A percentile compares a stretch with the other conserved stretches of the same genome.
Conservation (phyloP, 2,113 vertebrate species). For the Pleuronectes platessa region DNA sequence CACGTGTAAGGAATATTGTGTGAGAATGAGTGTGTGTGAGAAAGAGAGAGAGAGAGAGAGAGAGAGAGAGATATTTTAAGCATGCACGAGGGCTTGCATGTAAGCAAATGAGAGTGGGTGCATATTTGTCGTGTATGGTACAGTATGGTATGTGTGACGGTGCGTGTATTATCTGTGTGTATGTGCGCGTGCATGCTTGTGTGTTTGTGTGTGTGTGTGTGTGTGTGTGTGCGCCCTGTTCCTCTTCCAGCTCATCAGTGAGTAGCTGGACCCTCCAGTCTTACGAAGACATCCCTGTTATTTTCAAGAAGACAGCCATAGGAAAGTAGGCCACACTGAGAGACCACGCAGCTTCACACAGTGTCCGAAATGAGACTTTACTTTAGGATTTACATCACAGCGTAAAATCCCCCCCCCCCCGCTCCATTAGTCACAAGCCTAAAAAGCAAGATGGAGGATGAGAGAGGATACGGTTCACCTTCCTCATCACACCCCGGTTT, state of each 20-base stretch:
- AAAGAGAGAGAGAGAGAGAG: background rate
- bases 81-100: slow-evolving; percentile 64
- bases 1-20: slow-evolving; percentile 47
- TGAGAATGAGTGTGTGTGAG: slow-evolving; percentile 30
- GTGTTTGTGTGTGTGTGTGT: slow-evolving; percentile 19
- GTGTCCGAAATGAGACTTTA: slow-evolving; percentile 38
- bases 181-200: slow-evolving; percentile 29
- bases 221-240: slow-evolving; percentile 53
- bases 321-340: slow-evolving; percentile 57
- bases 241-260: slow-evolving; percentile 75
- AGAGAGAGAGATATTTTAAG: slow-evolving; percentile 9
- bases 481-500: slow-evolving; percentile 19
- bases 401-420: slow-evolving; percentile 20
- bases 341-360: slow-evolving; percentile 37
- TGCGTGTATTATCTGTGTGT: slow-evolving; percentile 23
- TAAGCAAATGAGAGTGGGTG: slow-evolving; percentile 38
- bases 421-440: slow-evolving; percentile 14
- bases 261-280: slow-evolving; percentile 69
- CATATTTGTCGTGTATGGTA: slow-evolving; percentile 13
- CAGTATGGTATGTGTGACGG: slow-evolving; percentile 30
- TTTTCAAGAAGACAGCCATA: slow-evolving; percentile 72
- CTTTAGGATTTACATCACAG: slow-evolving; percentile 41
- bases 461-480: slow-evolving; percentile 12
- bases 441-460: slow-evolving; percentile 21
- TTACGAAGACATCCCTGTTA: slow-evolving; percentile 72